A percentile compares a stretch with the other conserved stretches of the same genome.
These are phyloP conservation scores for Channa maculata DNA, from an alignment of 2,113 vertebrate species.

Conservation along the genomic window DNA sequence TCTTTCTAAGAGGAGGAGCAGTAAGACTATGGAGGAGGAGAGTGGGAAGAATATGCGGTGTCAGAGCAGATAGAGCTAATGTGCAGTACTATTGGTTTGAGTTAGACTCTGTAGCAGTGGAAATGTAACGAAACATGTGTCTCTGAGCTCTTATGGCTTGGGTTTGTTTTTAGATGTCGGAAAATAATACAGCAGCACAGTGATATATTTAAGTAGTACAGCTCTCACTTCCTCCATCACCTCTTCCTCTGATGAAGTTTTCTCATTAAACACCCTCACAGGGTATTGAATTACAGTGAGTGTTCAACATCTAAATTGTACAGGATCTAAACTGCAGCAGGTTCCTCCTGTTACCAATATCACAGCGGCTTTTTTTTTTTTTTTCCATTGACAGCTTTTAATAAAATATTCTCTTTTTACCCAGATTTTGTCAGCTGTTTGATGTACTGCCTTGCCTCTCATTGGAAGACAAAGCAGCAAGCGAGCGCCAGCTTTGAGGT, in stretches of 20 bases:
- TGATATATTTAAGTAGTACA: too few species aligned
- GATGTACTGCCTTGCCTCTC: slow-evolving; percentile 50
- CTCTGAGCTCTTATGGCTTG: too few species aligned
- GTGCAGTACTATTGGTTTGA: not conserved
- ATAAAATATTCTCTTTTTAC: slow-evolving; percentile 70
- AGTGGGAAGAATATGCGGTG: slow-evolving; percentile 2
- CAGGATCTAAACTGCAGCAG: slow-evolving; percentile 40
- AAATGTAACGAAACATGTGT: not conserved
- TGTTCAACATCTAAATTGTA: slow-evolving; percentile 33
- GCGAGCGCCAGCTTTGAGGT: slow-evolving; percentile 49
- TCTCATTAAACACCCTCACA: slow-evolving; percentile 39
- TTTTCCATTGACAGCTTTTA: slow-evolving; percentile 50
- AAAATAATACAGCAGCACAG: too few species aligned
- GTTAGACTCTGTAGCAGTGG: not conserved
- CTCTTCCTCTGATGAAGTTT: slow-evolving; percentile 36
- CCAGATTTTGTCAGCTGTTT: slow-evolving; percentile 62
- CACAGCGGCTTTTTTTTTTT: slow-evolving; percentile 12
- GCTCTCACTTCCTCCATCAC: slow-evolving; percentile 1
- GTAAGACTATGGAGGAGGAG: not conserved
- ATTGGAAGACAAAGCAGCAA: slow-evolving; percentile 66
- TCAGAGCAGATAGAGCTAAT: slow-evolving; percentile 14
- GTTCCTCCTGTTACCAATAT: slow-evolving; percentile 29
- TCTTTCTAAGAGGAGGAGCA: slow-evolving; percentile 11
- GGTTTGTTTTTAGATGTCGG: too few species aligned
- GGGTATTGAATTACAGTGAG: not conserved